Evolutionary conservation across 2,113 vertebrate species (phyloP), one percentile per base, ranked within the genome.

Genomic region (Pontoporia blainvillei): DNA sequence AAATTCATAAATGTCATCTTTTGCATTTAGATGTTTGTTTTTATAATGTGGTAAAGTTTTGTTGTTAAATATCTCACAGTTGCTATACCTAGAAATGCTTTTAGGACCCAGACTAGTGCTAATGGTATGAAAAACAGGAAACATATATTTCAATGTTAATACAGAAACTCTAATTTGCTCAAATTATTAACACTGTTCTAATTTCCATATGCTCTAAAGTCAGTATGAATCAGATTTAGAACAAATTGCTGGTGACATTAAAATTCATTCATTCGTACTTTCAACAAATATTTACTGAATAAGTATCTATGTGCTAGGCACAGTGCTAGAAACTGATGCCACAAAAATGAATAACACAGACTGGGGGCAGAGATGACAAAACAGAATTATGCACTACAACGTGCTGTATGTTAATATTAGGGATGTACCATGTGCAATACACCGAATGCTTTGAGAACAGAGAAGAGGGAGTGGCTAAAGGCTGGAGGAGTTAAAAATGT

Each of bases 121-220:
- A 92, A 82, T n/a, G 10, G 13, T 6, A 14, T 31, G 15, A 69
- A 20, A 79, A 85, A 79, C 41, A 44, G 1, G 25, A 95, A 59
- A 83, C 61, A 85, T 6, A 12, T 14, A 85, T 85, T 82, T 96
- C 69, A 94, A 76, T 54, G 73, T 84, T 94, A 91, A 95, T 88
- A 73, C 1, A 95, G 71, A 87, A 91, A 71, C 90, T 83, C 25
- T 61, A 95, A 92, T 72, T 94, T 57, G 71, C 78, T 96, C 25
- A 85, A 95, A 78, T 95, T 88, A 91, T 78, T 94, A 94, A 95
- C 92, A 73, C 69, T 91, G 39, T 72, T 94, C 82, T 75, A 83
- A 96, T 96, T 94, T 94, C 86, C 82, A 91, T 93, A 94, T 52
- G 66, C 78, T 95, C 29, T 89, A 36, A 86, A 79, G 36, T 54